Conservation (phyloP, 2,888 invertebrate genomes). For the Scelioninae gen. 1 region DNA sequence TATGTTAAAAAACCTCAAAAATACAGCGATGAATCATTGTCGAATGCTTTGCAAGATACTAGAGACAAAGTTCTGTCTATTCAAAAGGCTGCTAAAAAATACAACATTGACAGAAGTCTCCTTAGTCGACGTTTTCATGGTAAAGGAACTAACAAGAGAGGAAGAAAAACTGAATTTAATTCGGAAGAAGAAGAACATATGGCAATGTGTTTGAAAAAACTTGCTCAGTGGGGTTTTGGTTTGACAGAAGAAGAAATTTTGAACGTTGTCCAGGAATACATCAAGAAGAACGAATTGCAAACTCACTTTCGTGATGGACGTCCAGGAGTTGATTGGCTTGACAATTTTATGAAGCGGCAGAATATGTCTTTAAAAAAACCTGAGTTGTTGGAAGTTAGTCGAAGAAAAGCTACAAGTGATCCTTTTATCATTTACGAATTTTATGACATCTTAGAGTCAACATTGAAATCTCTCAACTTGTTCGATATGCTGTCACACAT, state of each 20-base stretch:
- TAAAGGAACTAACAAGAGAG: constrained; percentile 26
- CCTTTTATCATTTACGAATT: constrained; percentile 40
- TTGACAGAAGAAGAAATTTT: constrained; percentile 23
- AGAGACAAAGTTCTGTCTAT: constrained; percentile 12
- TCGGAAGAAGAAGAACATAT: constrained; percentile 11
- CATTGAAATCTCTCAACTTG: constrained; percentile 2
- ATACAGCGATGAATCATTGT: constrained; percentile 5
- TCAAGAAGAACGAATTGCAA: constrained; percentile 5
- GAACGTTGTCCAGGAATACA: constrained; percentile 21
- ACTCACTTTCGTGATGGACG: constrained; percentile 3
- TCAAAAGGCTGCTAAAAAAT: constrained; percentile 14
- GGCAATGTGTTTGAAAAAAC: constrained; percentile 30
- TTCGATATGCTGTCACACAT: constrained; percentile 21
- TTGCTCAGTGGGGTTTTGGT: constrained; percentile 40
- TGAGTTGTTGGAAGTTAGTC: constrained; percentile 8
- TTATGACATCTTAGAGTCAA: constrained; percentile 27
- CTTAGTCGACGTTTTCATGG: constrained; percentile 30
- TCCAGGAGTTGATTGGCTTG: constrained; percentile 19
- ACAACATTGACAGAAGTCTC: constrained; percentile 36
- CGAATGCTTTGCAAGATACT: constrained; percentile 13
- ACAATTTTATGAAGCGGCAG: constrained; percentile 20
- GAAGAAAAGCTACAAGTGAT: constrained; percentile 35
- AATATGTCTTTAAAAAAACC: constrained; percentile 23
- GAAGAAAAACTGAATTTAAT: constrained; percentile 28
- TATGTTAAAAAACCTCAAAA: constrained; percentile 21